These are phyloP conservation scores for Catharus minimus DNA, from an alignment of 2,113 vertebrate species.

Conservation along the genomic window DNA sequence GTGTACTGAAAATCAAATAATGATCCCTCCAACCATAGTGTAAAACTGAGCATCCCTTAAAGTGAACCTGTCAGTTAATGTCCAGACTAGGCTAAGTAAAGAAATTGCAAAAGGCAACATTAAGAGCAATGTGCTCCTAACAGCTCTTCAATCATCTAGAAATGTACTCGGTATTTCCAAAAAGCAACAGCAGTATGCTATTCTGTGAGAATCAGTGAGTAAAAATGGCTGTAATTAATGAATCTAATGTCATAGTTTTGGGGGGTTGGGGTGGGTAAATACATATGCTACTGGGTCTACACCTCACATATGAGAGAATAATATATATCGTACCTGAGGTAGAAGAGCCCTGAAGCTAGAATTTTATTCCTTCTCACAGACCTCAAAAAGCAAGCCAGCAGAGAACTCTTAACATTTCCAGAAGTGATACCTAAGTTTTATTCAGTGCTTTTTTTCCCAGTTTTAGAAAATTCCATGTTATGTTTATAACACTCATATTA, in stretches of 20 bases:
- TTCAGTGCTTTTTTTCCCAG: background rate
- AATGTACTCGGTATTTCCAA: background rate
- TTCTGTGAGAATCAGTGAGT: background rate
- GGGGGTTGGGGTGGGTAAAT: fast-evolving
- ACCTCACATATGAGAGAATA: fast-evolving
- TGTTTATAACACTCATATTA: fast-evolving
- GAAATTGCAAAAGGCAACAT: background rate
- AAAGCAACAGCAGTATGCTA: background rate
- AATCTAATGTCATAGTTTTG: background rate
- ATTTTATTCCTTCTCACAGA: background rate
- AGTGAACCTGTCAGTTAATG: background rate
- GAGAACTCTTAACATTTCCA: background rate
- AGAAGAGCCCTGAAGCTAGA: background rate
- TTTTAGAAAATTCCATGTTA: background rate
- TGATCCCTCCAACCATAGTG: background rate
- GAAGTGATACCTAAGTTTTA: background rate
- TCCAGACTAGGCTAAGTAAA: background rate
- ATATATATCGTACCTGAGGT: background rate
- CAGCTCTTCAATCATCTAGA: background rate
- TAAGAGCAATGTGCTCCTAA: background rate
- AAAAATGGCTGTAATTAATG: background rate
- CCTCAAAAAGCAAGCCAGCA: background rate
- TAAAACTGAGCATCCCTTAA: background rate
- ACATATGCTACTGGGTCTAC: background rate
- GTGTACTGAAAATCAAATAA: background rate